A percentile compares a stretch with the other conserved stretches of the same genome.
Evolutionary conservation across 2,888 invertebrate genomes (phyloP).

Genomic region (Coecobrya sp.): DNA sequence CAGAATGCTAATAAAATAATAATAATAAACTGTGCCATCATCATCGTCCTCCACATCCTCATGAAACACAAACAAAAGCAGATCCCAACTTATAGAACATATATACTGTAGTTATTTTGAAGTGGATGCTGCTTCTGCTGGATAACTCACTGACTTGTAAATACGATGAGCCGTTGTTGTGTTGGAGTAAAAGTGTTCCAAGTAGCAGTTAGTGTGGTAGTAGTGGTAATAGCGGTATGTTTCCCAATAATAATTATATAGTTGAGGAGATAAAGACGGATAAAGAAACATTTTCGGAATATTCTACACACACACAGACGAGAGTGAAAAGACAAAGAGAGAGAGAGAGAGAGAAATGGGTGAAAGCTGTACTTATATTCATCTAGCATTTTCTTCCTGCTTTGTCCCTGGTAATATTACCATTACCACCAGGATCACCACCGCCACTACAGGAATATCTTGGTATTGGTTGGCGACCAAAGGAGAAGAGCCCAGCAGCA

Average conservation of each 20-base stretch:
- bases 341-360: slow-evolving; percentile 16
- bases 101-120: neutral
- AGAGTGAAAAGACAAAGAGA: neutral
- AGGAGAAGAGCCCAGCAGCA: slow-evolving; percentile 16
- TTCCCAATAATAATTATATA: neutral
- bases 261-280: neutral
- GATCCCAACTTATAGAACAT: neutral
- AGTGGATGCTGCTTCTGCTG: neutral
- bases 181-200: neutral
- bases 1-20: neutral
- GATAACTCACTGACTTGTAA: neutral
- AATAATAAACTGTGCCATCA: neutral
- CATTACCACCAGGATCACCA: slow-evolving; percentile 10
- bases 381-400: slow-evolving; percentile 62
- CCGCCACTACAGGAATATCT: neutral
- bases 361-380: slow-evolving; percentile 70
- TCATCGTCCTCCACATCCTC: neutral
- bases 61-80: neutral
- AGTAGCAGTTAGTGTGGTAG: neutral
- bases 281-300: neutral
- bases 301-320: neutral
- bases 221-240: neutral
- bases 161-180: neutral
- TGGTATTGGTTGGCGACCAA: neutral
- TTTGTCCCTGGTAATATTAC: slow-evolving; percentile 15